Evolutionary conservation across 1,140 invertebrate species (phyloP), one percentile per base, ranked within the genome.

Genomic region (Drosophila saltans): DNA sequence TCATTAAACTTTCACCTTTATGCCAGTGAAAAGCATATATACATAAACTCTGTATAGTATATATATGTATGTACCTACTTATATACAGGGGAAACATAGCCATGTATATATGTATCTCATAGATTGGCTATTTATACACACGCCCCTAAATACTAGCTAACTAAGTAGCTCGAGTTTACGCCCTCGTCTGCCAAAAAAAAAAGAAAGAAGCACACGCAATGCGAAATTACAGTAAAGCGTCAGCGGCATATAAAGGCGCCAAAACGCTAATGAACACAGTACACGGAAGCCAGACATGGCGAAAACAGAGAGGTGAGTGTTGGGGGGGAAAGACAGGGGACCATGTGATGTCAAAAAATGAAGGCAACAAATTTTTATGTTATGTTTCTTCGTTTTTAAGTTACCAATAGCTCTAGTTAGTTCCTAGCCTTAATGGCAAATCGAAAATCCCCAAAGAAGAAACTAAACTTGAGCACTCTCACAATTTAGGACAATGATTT

Each of bases 1-100:
- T 78, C 80, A 89, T 89, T 88, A 89, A 89, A 80, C 84, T 89
- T 88, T 88, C 66, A 84, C 84, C 80, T 89, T 86, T 84, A 36
- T 60, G 36, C 11, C 65, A 43, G 48, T 72, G 48, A 33, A 36
- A 36, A 36, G 6, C 3, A 36, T 26, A 10, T 52, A 10, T 24
- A 52, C 41, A 11, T 43, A 43, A 11, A 26, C 24, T 11, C 0
- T 16, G 0, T 16, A 26, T 24, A 26, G 16, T 24, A 26, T 8
- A 26, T 3, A 8, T 10, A 52, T 3, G 21, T 52, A 26, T 52
- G 1, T 24, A 48, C 7, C 6, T 8, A 48, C 7, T 21, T 45
- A 24, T 21, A 48, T 48, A 48, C 43, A 52, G 45, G 9, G 3
- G 26, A 26, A 21, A 59, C 3, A 72, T 76, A 69, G 72, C 59